Percentiles rank a stretch among this genome's conserved stretches.
Conservation (phyloP, 2,888 invertebrate species). For the Agrotis puta region DNA sequence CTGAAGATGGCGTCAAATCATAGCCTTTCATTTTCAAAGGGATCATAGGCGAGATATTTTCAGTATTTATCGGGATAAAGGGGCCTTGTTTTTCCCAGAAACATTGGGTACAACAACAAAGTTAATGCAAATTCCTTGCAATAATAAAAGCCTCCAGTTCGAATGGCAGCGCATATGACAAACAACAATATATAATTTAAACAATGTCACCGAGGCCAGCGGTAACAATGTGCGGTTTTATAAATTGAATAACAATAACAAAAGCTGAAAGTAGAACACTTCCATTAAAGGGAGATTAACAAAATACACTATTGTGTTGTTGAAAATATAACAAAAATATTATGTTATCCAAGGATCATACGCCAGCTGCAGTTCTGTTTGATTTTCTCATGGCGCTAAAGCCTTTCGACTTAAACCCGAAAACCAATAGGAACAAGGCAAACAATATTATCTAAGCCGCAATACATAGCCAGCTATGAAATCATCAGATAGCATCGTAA, state of each 20-base stretch:
- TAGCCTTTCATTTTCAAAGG: constrained; percentile 7
- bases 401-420: background rate
- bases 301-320: constrained; percentile 22
- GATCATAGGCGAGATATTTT: constrained; percentile 12
- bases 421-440: constrained; percentile 22
- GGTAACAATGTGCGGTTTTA: constrained; percentile 33
- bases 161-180: constrained; percentile 14
- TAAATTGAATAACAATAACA: constrained; percentile 52
- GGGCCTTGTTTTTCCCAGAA: background rate
- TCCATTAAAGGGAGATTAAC: constrained; percentile 43
- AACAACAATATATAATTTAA: constrained; percentile 41
- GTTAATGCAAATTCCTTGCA: constrained; percentile 24
- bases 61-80: constrained; percentile 10
- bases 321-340: constrained; percentile 13
- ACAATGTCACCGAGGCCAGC: constrained; percentile 47
- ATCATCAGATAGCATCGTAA: constrained; percentile 45
- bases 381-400: constrained; percentile 15
- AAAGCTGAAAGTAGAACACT: constrained; percentile 44
- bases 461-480: constrained; percentile 34
- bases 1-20: constrained; percentile 7
- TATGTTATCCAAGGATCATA: background rate
- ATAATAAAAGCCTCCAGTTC: constrained; percentile 26
- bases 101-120: constrained; percentile 21
- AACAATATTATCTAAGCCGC: constrained; percentile 28
- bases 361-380: constrained; percentile 11